These are phyloP conservation scores for Pandemis cinnamomeana DNA, from an alignment of 2,888 invertebrate species.

Conservation along the genomic window DNA sequence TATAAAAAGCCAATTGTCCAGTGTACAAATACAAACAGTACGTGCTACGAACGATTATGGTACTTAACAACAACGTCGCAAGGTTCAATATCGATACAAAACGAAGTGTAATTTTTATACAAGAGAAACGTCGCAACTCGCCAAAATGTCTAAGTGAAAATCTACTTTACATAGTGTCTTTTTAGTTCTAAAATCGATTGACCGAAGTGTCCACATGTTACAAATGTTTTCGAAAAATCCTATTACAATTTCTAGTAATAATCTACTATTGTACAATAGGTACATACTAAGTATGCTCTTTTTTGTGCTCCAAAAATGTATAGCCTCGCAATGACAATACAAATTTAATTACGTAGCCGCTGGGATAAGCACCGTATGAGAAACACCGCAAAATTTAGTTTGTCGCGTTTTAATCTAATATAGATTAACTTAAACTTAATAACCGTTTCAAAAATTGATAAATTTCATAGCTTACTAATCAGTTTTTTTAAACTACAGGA, in stretches of 20 bases:
- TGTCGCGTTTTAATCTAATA: conserved; percentile 30
- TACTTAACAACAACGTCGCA: conserved; percentile 43
- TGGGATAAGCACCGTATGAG: neutral
- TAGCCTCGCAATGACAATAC: conserved; percentile 5
- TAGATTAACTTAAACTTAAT: neutral
- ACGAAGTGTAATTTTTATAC: conserved; percentile 37
- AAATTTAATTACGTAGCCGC: conserved; percentile 23
- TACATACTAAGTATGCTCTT: conserved; percentile 41
- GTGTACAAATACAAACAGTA: conserved; percentile 16
- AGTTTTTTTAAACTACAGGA: too few relatives aligned
- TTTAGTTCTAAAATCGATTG: conserved; percentile 46
- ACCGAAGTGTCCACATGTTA: conserved; percentile 36
- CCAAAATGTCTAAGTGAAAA: conserved; percentile 35
- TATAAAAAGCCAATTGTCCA: conserved; percentile 30
- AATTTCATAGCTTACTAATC: neutral
- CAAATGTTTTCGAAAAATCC: conserved; percentile 30
- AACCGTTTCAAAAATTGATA: too few relatives aligned
- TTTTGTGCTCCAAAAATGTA: conserved; percentile 52
- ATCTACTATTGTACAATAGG: conserved; percentile 13
- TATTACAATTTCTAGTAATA: conserved; percentile 33
- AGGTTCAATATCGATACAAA: conserved; percentile 36
- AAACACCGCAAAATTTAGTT: conserved; percentile 37
- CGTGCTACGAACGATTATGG: conserved; percentile 43
- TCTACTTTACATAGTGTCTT: conserved; percentile 38
- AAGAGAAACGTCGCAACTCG: conserved; percentile 20